Percentiles rank a stretch among this genome's conserved stretches.
These are phyloP conservation scores for Eucriotettix oculatus DNA, from an alignment of 2,888 invertebrate genomes.

Conservation along the genomic window DNA sequence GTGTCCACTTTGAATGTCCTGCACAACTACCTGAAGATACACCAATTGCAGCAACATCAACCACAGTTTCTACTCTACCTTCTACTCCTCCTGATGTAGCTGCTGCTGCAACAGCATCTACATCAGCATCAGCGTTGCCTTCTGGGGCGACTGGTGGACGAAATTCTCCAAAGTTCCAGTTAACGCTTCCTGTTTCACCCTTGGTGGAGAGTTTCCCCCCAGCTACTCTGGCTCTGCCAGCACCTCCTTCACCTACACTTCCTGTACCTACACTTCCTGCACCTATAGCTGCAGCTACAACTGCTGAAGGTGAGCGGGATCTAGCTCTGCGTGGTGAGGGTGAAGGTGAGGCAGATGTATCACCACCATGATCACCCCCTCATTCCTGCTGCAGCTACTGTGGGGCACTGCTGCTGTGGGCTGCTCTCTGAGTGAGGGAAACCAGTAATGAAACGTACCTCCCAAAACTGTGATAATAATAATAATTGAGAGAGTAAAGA, in stretches of 20 bases:
- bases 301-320: not conserved
- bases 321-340: not conserved
- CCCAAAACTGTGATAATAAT: too few relatives aligned
- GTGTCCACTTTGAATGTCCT: conserved; percentile 95
- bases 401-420: not conserved
- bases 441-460: too few relatives aligned
- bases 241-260: not conserved
- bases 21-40: conserved; percentile 31
- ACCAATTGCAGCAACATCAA: not conserved
- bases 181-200: not conserved
- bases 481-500: too few relatives aligned
- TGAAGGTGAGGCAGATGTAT: not conserved
- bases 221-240: not conserved
- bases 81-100: not conserved
- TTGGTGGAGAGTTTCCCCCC: not conserved
- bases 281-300: not conserved
- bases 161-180: not conserved
- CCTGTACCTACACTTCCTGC: not conserved
- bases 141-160: not conserved
- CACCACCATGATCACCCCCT: not conserved
- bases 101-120: not conserved
- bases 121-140: not conserved
- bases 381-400: not conserved
- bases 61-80: not conserved
- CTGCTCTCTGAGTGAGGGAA: too few relatives aligned